phyloP scores from a whole-genome alignment of 2,888 invertebrate species.

The Ectemnius lituratus region DNA sequence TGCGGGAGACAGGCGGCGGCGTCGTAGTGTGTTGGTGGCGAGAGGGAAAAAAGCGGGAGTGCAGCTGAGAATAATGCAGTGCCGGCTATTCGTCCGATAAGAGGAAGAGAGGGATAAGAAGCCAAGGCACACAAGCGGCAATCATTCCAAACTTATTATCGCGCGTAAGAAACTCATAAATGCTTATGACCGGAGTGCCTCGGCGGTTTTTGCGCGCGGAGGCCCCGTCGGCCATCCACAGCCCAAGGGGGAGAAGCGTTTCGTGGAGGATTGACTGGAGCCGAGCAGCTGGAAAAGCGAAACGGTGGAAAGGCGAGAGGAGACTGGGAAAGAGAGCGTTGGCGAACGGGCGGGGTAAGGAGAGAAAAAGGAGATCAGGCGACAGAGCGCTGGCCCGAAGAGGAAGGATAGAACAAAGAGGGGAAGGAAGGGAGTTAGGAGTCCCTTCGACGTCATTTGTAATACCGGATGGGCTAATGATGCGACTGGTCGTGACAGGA shows the following conservation, averaged over 20 bases:
- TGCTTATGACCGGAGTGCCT: slow-evolving; percentile 59
- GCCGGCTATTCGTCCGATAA: too few species aligned
- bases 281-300: slow-evolving; percentile 16
- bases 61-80: too few species aligned
- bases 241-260: slow-evolving; percentile 52
- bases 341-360: not conserved
- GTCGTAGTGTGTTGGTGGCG: too few species aligned
- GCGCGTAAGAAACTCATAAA: slow-evolving; percentile 66
- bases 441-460: slow-evolving; percentile 65
- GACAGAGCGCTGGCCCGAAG: slow-evolving; percentile 9
- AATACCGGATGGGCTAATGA: slow-evolving; percentile 69
- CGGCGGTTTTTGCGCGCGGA: slow-evolving; percentile 49
- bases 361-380: not conserved
- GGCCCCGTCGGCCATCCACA: slow-evolving; percentile 51
- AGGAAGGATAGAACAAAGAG: slow-evolving; percentile 16
- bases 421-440: slow-evolving; percentile 39
- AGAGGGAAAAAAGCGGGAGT: too few species aligned
- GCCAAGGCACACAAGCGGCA: slow-evolving; percentile 53
- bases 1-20: too few species aligned
- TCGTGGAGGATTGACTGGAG: slow-evolving; percentile 43
- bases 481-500: slow-evolving; percentile 69
- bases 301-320: slow-evolving; percentile 9
- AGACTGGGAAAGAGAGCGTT: slow-evolving; percentile 13
- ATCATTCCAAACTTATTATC: slow-evolving; percentile 66
- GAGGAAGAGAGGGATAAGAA: slow-evolving; percentile 8